Evolutionary conservation across 2,888 invertebrate genomes (phyloP).

Genomic region (Listrodromus nycthemerus): DNA sequence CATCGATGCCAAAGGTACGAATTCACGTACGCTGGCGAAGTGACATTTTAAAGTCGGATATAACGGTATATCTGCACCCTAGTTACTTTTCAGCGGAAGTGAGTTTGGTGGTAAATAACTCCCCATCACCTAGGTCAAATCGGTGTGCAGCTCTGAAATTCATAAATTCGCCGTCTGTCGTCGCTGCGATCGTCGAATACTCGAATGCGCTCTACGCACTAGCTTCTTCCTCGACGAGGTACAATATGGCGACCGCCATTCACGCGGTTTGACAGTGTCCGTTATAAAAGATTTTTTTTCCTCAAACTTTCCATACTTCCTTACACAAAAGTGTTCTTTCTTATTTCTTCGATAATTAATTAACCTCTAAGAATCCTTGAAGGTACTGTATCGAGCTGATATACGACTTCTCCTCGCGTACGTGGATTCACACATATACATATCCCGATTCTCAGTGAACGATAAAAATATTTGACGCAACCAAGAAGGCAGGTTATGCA

Average conservation of each 20-base stretch:
- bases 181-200: conserved; percentile 3
- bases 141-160: conserved; percentile 3
- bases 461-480: conserved; percentile 17
- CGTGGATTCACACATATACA: neutral
- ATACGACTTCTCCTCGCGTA: neutral
- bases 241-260: conserved; percentile 57
- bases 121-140: neutral
- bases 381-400: neutral
- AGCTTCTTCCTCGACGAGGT: neutral
- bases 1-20: neutral
- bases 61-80: neutral
- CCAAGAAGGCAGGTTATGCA: conserved; percentile 2
- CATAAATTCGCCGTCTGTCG: conserved; percentile 13
- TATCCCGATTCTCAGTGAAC: neutral
- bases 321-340: neutral
- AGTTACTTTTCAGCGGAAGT: neutral
- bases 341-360: neutral
- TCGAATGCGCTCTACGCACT: neutral
- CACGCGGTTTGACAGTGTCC: conserved; percentile 47
- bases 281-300: conserved; percentile 27
- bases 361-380: neutral
- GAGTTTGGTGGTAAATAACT: neutral
- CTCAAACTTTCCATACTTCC: neutral
- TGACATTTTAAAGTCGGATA: neutral
- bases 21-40: too few relatives aligned